Evolutionary conservation across 2,113 vertebrate genomes (phyloP).

Genomic region (Phoxinus phoxinus): DNA sequence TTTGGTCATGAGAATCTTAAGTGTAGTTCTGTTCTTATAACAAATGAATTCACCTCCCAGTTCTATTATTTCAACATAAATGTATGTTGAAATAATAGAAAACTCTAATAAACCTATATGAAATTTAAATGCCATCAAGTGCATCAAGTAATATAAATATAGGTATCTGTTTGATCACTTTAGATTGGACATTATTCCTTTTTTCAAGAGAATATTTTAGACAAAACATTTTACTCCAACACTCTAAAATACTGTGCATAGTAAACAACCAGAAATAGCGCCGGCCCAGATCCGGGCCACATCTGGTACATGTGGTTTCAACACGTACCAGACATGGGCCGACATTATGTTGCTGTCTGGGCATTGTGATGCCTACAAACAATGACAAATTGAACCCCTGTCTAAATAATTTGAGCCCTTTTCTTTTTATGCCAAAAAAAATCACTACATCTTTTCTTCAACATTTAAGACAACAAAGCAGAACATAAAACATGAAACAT

Average conservation of each 20-base stretch:
- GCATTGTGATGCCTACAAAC: background rate
- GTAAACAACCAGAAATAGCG: background rate
- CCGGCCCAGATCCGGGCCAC: too few species aligned
- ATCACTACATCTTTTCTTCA: background rate
- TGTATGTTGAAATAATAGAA: background rate
- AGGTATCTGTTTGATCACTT: background rate
- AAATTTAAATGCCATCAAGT: background rate
- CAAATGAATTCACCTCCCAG: too few species aligned
- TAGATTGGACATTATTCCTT: background rate
- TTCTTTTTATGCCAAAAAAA: background rate
- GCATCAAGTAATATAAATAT: background rate
- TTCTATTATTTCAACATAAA: too few species aligned
- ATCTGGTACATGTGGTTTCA: too few species aligned
- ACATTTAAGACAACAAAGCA: slow-evolving; percentile 15
- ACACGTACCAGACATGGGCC: too few species aligned
- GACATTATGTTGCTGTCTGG: too few species aligned
- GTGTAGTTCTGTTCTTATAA: background rate
- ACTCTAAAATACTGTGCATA: background rate
- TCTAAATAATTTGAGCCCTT: background rate
- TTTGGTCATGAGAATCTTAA: background rate
- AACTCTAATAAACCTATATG: background rate
- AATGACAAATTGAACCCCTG: background rate
- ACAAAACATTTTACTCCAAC: background rate
- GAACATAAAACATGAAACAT: slow-evolving; percentile 45
- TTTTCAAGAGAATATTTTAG: background rate